These are phyloP conservation scores for Anoncus sp. DNA, from an alignment of 2,888 invertebrate species.

Conservation along the genomic window DNA sequence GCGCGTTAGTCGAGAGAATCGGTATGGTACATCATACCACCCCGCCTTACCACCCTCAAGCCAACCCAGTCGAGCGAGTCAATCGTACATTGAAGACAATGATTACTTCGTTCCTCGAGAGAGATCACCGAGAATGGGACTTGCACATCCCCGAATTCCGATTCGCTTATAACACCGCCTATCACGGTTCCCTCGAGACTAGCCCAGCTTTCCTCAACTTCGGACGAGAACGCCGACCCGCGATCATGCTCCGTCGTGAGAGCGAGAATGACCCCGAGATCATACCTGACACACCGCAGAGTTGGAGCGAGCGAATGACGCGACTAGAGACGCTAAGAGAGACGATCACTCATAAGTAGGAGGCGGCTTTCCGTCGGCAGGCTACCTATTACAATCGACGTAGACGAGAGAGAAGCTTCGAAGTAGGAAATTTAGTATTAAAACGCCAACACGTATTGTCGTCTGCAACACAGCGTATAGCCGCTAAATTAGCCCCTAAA, in stretches of 20 bases:
- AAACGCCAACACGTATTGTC: slow-evolving; percentile 47
- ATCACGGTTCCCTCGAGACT: slow-evolving; percentile 46
- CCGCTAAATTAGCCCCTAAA: slow-evolving; percentile 9
- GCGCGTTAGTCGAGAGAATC: slow-evolving; percentile 7
- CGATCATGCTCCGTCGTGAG: not conserved
- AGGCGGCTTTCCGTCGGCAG: too few relatives aligned
- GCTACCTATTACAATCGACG: too few relatives aligned
- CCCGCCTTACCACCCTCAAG: too few relatives aligned
- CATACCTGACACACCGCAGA: not conserved
- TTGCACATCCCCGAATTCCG: slow-evolving; percentile 39
- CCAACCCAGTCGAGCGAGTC: slow-evolving; percentile 26
- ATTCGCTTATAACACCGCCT: too few relatives aligned
- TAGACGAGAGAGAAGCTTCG: too few relatives aligned
- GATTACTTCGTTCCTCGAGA: too few relatives aligned
- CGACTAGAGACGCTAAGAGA: not conserved
- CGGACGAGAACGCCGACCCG: slow-evolving; percentile 46
- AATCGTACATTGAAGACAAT: not conserved
- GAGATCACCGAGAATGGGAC: slow-evolving; percentile 63
- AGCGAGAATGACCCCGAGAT: slow-evolving; percentile 1
- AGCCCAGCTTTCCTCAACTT: slow-evolving; percentile 62
- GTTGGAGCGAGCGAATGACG: not conserved
- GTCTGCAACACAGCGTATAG: slow-evolving; percentile 8
- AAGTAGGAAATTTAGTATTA: slow-evolving; percentile 27
- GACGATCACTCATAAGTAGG: not conserved
- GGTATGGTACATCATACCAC: slow-evolving; percentile 41